Evolutionary conservation across 2,888 invertebrate species (phyloP).

Genomic region (Synanthedon formicaeformis): DNA sequence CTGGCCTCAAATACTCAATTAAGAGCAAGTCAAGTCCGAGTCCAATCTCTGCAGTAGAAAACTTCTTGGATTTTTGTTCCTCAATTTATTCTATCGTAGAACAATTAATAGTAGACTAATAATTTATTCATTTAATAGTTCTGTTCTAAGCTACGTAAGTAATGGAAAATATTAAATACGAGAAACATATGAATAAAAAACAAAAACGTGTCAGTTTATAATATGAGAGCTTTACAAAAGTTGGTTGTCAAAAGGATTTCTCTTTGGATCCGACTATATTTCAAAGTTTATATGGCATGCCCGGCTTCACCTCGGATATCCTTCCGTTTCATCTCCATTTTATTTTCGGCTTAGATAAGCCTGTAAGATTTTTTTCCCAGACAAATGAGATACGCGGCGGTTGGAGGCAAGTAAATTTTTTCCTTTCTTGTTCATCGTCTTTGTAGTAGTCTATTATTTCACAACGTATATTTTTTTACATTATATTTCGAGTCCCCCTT

Average conservation of each 20-base stretch:
- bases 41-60: no score
- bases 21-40: no score
- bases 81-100: no score
- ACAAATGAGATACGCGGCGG: constrained; percentile 35
- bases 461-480: constrained; percentile 1
- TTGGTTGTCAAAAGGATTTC: constrained; percentile 25
- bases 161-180: no score
- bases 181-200: neutral
- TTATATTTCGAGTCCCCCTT: neutral
- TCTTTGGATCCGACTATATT: constrained; percentile 35
- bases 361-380: constrained; percentile 34
- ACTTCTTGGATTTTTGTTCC: no score
- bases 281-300: constrained; percentile 38
- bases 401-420: constrained; percentile 24
- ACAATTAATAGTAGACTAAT: no score
- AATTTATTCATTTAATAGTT: no score
- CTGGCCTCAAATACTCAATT: no score
- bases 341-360: constrained; percentile 47
- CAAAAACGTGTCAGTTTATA: constrained; percentile 13
- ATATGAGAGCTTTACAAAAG: constrained; percentile 19
- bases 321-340: constrained; percentile 54
- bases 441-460: constrained; percentile 8
- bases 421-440: constrained; percentile 17
- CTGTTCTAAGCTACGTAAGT: no score
- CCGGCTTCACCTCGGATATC: constrained; percentile 39